phyloP scores from a whole-genome alignment of 2,888 invertebrate genomes.

The Aromia moschata region DNA sequence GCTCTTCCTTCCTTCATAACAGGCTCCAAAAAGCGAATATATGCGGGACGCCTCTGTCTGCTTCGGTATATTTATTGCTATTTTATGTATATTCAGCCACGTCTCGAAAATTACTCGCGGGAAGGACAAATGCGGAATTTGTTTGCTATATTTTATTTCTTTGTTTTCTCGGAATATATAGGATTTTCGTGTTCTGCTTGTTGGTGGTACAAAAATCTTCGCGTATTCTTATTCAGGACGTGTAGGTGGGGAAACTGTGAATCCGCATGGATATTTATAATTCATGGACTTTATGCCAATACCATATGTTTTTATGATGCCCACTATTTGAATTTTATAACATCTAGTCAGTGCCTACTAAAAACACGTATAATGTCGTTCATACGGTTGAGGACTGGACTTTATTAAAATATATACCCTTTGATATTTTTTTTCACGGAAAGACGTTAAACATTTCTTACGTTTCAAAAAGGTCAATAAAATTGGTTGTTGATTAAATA shows the following conservation, averaged over 20 bases:
- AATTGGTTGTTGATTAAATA: too few relatives aligned
- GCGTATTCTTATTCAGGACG: not conserved
- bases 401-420: too few relatives aligned
- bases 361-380: too few relatives aligned
- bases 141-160: conserved; percentile 25
- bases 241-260: not conserved
- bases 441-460: too few relatives aligned
- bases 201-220: not conserved
- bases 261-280: not conserved
- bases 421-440: too few relatives aligned
- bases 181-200: conserved; percentile 25
- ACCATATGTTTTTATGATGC: not conserved
- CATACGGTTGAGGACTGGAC: too few relatives aligned
- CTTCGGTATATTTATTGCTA: conserved; percentile 19
- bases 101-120: conserved; percentile 20
- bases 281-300: not conserved
- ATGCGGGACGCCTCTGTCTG: not conserved
- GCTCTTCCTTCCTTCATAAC: conserved; percentile 19
- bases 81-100: conserved; percentile 24
- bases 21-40: conserved; percentile 23
- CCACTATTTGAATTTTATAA: too few relatives aligned
- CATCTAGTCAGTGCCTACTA: too few relatives aligned
- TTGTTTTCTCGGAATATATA: conserved; percentile 24
- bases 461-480: too few relatives aligned
- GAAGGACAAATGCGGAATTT: conserved; percentile 25